phyloP scores from a whole-genome alignment of 2,888 invertebrate genomes.

The Pristionchus maxplancki region DNA sequence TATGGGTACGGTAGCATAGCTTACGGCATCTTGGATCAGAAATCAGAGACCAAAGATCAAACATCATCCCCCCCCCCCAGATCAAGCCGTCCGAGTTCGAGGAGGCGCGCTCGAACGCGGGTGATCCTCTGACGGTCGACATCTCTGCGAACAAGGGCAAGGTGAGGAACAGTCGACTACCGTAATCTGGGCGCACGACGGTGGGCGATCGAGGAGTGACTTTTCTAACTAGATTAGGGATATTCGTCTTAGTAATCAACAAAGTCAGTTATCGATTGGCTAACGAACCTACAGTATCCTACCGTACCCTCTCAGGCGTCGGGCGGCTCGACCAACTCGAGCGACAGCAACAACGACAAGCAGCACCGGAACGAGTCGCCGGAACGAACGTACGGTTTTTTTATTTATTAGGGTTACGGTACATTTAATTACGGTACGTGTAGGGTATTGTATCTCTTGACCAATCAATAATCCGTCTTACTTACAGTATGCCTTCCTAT shows the following conservation, averaged over 20 bases:
- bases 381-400: neutral
- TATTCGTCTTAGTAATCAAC: neutral
- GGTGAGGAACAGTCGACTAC: neutral
- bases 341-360: no score
- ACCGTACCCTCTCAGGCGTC: neutral
- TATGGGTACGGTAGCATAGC: neutral
- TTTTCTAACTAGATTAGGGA: neutral
- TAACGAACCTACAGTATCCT: no score
- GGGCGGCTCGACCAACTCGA: neutral
- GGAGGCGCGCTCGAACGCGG: neutral
- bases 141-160: neutral
- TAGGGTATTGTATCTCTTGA: neutral
- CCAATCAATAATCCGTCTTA: neutral
- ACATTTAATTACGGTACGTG: no score
- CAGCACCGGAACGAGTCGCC: neutral
- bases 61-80: neutral
- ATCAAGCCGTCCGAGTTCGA: conserved; percentile 34
- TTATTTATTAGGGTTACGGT: neutral
- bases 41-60: neutral
- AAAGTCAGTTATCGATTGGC: neutral
- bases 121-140: neutral
- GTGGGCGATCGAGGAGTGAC: neutral
- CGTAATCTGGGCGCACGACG: neutral
- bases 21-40: neutral
- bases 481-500: neutral